phyloP scores from a whole-genome alignment of 2,113 vertebrate species.

The Silurus asotus region DNA sequence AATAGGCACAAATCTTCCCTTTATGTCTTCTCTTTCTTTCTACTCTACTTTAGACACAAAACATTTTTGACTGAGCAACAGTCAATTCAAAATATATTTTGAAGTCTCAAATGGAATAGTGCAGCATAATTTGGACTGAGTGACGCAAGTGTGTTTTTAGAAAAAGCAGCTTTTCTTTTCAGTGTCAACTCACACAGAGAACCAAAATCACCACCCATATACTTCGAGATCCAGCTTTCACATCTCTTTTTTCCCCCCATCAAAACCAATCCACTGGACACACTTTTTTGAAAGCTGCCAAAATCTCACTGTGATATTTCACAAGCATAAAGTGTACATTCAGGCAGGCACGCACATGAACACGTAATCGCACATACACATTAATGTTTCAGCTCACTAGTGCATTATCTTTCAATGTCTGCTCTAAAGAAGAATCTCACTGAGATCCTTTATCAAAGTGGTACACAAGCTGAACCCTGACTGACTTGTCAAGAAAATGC shows the following conservation, averaged over 20 bases:
- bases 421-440: slow-evolving; percentile 4
- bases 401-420: slow-evolving; percentile 13
- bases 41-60: slow-evolving; percentile 4
- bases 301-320: slow-evolving; percentile 23
- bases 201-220: not conserved
- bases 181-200: not conserved
- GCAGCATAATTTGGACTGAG: slow-evolving; percentile 12
- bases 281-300: slow-evolving; percentile 24
- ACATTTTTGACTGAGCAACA: not conserved
- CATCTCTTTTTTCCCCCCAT: not conserved
- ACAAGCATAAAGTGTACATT: slow-evolving; percentile 40
- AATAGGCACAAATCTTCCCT: not conserved
- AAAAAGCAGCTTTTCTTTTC: slow-evolving; percentile 20
- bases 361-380: slow-evolving; percentile 18
- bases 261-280: not conserved
- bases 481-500: not conserved
- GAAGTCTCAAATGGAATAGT: slow-evolving; percentile 8
- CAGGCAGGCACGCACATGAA: slow-evolving; percentile 48
- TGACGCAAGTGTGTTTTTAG: not conserved
- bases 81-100: not conserved
- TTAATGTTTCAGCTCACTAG: slow-evolving; percentile 25
- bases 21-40: not conserved
- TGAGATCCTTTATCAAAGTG: not conserved
- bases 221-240: slow-evolving; percentile 2
- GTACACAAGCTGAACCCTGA: slow-evolving; percentile 23